phyloP scores from a whole-genome alignment of 2,797 vertebrate genomes.

The Tinamus major region DNA sequence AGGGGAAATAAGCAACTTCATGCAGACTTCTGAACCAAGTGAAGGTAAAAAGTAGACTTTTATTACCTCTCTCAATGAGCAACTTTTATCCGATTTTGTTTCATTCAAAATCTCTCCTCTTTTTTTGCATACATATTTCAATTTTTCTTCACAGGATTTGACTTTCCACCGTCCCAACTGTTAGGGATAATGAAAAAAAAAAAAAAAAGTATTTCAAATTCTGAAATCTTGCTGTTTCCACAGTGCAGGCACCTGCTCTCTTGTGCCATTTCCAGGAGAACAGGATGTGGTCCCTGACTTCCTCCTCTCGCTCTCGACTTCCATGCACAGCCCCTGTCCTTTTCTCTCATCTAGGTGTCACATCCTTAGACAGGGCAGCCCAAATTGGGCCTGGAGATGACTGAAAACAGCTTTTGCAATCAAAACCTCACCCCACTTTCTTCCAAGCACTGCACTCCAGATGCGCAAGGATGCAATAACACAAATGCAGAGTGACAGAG shows the following conservation, averaged over 20 bases:
- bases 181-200: background rate
- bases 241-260: background rate
- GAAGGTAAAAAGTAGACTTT: background rate
- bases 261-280: background rate
- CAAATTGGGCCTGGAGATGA: background rate
- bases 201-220: background rate
- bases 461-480: background rate
- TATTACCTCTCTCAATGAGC: slow-evolving; percentile 83
- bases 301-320: background rate
- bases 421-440: background rate
- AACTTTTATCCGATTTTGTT: slow-evolving; percentile 72
- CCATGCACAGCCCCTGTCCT: background rate
- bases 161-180: slow-evolving; percentile 87
- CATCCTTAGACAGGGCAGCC: background rate
- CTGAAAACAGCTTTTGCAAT: background rate
- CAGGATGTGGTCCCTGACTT: background rate
- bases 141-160: slow-evolving; percentile 79
- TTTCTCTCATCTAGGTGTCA: background rate
- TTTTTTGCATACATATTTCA: slow-evolving; percentile 90
- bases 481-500: background rate
- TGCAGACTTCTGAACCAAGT: background rate
- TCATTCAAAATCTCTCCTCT: slow-evolving; percentile 82
- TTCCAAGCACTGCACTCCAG: background rate
- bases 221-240: background rate
- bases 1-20: background rate